Base-by-base conservation (phyloP, 2,888 invertebrate species). In the Anagyrus pseudococci region DNA sequence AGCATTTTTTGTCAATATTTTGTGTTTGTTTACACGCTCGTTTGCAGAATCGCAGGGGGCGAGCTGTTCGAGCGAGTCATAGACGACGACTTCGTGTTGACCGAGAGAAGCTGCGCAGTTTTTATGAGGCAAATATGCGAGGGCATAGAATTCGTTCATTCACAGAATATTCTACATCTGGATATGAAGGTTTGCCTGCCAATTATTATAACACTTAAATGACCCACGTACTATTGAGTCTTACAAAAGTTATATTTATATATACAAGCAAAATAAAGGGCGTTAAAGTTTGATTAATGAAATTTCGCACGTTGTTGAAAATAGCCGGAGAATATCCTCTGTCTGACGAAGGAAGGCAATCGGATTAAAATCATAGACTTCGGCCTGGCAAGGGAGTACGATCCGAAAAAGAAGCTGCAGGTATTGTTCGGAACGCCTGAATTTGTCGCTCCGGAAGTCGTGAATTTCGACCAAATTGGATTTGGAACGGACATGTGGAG, bases 401-500 rank as follows among this genome's bases (percentile, higher is more conserved):
- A 96, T 80, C 94, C 96, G 0, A 89, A 89, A 76, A 95, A 94
- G 84, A 95, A 96, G 76, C 84, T 97, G 56, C 93, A 94, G 82
- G 95, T 98, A 3, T 83, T 98, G 56, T 98, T 97, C 78, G 99
- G 98, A 1, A 99, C 99, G 0, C 98, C 98, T 0, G 99, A 99
- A 83, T 99, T 99, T 79, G 97, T 98, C 53, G 97, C 98, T 0
- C 98, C 98, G 0, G 98, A 99, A 86, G 96, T 98, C 25, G 96
- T 99, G 43, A 98, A 98, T 84, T 99, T 98, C 82, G 98, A 99
- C 79, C 92, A 92, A 76, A 96, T 99, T 74, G 93, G 94, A 60
- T 96, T 91, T 77, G 92, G 93, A 8, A 97, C 98, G 0, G 99
- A 99, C 77, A 97, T 98, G 96, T 98, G 98, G 98, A 96, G 96